Base-by-base conservation (phyloP, 2,797 vertebrate genomes). In the Spheniscus humboldti region DNA sequence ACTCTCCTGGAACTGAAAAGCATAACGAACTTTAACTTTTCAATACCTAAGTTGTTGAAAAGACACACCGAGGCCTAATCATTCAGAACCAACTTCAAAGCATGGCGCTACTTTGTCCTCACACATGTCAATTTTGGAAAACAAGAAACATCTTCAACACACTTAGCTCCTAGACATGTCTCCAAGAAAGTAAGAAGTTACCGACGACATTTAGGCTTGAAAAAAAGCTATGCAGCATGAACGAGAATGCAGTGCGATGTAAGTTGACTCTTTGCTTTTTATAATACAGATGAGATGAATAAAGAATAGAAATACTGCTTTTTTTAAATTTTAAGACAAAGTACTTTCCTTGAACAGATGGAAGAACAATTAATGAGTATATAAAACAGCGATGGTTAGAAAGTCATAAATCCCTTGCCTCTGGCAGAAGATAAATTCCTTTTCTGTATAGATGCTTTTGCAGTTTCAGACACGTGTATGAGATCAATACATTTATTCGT, bases 401-500 rank as follows among this genome's bases (percentile, higher is more conserved):
- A 95, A 94, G 71, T 59, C 31, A 1, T 59, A 86, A 86, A 14
- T 89, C 59, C 76, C 33, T 66, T 56, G 81, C 27, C 37, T 82
- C 69, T 83, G 80, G 47, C 67, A 95, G 47, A 81, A 67, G 43
- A 82, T 22, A 82, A 75, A 60, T 33, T 87, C 41, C 35, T 55
- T 73, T 55, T 88, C n/a, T 45, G 16, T 64, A 66, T 0, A 88
- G 39, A 73, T 13, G 13, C 15, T 78, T 91, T 59, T 75, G 43
- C 50, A 81, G 48, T 68, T 90, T 95, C 79, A 94, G 82, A 94
- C 57, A 92, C 5, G 6, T 24, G 62, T 76, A 89, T 20, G 71
- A 94, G 59, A 66, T 52, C 68, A 95, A 75, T 23, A 79, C 23
- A 92, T 88, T 86, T 91, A 94, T 90, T 95, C 66, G 71, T 66